Conservation (phyloP, 1,140 invertebrate species). For the Microplitis demolitor region DNA sequence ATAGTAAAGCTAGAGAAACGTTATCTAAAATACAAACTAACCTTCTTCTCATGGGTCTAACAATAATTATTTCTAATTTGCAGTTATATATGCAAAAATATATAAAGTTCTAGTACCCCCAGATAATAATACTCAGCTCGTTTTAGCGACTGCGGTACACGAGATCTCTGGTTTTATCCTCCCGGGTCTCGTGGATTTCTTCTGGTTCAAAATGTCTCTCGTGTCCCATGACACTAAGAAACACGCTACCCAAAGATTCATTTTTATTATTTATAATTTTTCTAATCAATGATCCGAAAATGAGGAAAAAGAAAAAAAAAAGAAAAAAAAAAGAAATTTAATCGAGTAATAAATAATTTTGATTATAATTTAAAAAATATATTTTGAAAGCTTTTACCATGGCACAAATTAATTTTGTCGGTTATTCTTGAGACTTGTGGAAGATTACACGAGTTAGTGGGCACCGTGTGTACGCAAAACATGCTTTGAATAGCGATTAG, state of each 20-base stretch:
- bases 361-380: too few relatives aligned
- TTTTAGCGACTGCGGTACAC: background rate
- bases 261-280: background rate
- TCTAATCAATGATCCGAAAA: too few relatives aligned
- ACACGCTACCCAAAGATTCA: background rate
- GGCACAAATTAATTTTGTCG: too few relatives aligned
- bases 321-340: too few relatives aligned
- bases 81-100: slow-evolving; percentile 47
- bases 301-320: too few relatives aligned
- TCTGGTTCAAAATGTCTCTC: background rate
- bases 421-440: too few relatives aligned
- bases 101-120: slow-evolving; percentile 41
- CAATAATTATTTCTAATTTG: slow-evolving; percentile 53
- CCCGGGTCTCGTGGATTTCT: slow-evolving; percentile 40
- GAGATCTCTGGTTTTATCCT: slow-evolving; percentile 17
- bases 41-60: slow-evolving; percentile 39
- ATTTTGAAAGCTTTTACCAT: too few relatives aligned
- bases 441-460: too few relatives aligned
- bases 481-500: too few relatives aligned
- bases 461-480: too few relatives aligned
- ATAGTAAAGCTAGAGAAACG: background rate
- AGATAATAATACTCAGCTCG: slow-evolving; percentile 41
- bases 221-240: background rate
- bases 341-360: too few relatives aligned
- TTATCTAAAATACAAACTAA: background rate